These are phyloP conservation scores for Oligia latruncula DNA, from an alignment of 2,888 invertebrate genomes.

Conservation along the genomic window DNA sequence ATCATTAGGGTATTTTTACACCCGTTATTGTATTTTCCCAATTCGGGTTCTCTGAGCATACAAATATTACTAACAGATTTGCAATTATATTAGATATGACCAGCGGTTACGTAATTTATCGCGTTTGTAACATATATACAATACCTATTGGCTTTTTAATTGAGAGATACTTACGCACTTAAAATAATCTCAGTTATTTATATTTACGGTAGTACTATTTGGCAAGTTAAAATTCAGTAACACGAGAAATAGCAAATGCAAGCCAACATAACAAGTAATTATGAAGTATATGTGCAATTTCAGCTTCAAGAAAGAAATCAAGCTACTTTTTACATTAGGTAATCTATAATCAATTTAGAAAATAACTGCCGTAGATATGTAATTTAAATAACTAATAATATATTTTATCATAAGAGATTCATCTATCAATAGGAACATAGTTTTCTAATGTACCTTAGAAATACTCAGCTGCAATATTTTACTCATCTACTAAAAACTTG, in stretches of 20 bases:
- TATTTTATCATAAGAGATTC: slow-evolving; percentile 75
- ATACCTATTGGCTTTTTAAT: slow-evolving; percentile 23
- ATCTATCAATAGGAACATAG: slow-evolving; percentile 75
- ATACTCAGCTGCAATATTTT: slow-evolving; percentile 67
- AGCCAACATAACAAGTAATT: slow-evolving; percentile 7
- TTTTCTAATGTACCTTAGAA: slow-evolving; percentile 67
- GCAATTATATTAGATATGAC: slow-evolving; percentile 36
- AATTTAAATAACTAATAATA: slow-evolving; percentile 71
- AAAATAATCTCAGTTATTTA: slow-evolving; percentile 52
- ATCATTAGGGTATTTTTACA: slow-evolving; percentile 2
- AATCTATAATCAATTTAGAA: slow-evolving; percentile 57
- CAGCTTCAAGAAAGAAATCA: slow-evolving; percentile 26
- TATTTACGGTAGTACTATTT: slow-evolving; percentile 44
- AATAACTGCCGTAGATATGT: slow-evolving; percentile 63
- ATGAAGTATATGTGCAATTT: slow-evolving; percentile 33
- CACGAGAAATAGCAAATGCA: slow-evolving; percentile 52
- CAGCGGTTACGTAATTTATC: slow-evolving; percentile 56
- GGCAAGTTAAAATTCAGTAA: slow-evolving; percentile 52
- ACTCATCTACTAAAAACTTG: slow-evolving; percentile 63
- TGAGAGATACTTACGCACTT: slow-evolving; percentile 33
- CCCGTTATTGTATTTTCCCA: neutral
- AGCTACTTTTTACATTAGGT: slow-evolving; percentile 43
- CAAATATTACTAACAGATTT: slow-evolving; percentile 27
- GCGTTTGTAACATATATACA: slow-evolving; percentile 40
- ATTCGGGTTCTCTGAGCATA: slow-evolving; percentile 4